Percentiles rank a stretch among this genome's conserved stretches.
Conservation (phyloP, 2,797 vertebrate species). For the Coranthus polyacanthus region DNA sequence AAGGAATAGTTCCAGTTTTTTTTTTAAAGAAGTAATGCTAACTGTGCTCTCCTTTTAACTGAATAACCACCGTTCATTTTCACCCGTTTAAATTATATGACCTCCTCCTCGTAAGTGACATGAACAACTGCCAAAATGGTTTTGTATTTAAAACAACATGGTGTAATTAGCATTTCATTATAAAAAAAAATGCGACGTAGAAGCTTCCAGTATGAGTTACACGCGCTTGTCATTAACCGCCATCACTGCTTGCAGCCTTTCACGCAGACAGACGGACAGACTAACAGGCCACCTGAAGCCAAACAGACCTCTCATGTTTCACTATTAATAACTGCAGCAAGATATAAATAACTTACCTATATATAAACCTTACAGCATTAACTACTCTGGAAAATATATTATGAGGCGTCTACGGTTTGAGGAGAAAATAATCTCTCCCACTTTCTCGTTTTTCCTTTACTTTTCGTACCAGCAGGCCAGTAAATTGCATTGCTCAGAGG, state of each 20-base stretch:
- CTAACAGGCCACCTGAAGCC: conserved; percentile 16
- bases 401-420: conserved; percentile 42
- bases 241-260: conserved; percentile 10
- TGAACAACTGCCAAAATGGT: too few relatives aligned
- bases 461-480: not conserved
- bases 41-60: too few relatives aligned
- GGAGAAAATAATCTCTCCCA: conserved; percentile 42
- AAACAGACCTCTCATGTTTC: conserved; percentile 73
- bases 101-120: not conserved
- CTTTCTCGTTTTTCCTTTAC: conserved; percentile 15
- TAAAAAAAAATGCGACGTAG: not conserved
- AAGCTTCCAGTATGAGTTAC: conserved; percentile 2
- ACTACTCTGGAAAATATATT: conserved; percentile 49
- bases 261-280: conserved; percentile 37
- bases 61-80: too few relatives aligned
- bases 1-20: not conserved
- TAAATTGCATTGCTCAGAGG: conserved; percentile 19
- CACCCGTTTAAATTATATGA: not conserved
- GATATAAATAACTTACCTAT: conserved; percentile 68
- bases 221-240: not conserved
- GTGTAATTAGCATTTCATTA: too few relatives aligned
- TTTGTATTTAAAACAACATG: too few relatives aligned
- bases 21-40: not conserved
- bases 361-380: conserved; percentile 58
- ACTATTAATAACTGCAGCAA: conserved; percentile 72